Percentiles rank a stretch among this genome's conserved stretches.
Conservation (phyloP, 2,888 invertebrate species). For the Eucera pruinosa region DNA sequence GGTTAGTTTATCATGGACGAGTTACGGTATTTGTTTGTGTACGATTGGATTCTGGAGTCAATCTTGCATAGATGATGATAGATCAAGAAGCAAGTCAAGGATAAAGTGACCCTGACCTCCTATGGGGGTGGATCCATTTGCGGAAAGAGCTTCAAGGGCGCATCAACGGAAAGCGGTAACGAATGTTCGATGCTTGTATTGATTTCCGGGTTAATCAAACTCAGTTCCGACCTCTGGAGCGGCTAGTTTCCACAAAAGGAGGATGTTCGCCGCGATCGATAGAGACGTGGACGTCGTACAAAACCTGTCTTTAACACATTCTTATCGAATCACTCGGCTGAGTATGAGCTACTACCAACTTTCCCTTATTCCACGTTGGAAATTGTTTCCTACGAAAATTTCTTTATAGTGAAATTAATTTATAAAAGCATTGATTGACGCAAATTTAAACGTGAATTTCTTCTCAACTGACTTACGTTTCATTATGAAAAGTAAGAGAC, state of each 20-base stretch:
- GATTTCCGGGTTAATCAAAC: slow-evolving; percentile 62
- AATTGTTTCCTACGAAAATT: not conserved
- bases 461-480: not conserved
- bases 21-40: not conserved
- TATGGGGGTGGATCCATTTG: slow-evolving; percentile 3
- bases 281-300: slow-evolving; percentile 4
- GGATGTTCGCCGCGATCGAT: slow-evolving; percentile 37
- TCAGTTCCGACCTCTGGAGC: slow-evolving; percentile 48
- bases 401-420: no score
- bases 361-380: not conserved
- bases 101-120: slow-evolving; percentile 46
- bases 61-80: slow-evolving; percentile 15
- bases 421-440: no score
- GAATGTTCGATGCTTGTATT: slow-evolving; percentile 51
- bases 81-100: slow-evolving; percentile 19
- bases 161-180: slow-evolving; percentile 39
- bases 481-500: not conserved
- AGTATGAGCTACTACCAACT: slow-evolving; percentile 20
- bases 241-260: slow-evolving; percentile 46
- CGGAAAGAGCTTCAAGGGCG: slow-evolving; percentile 36
- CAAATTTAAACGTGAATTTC: no score
- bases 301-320: slow-evolving; percentile 31
- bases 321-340: slow-evolving; percentile 21
- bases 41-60: slow-evolving; percentile 9
- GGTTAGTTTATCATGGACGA: slow-evolving; percentile 17